Percentiles rank a stretch among this genome's conserved stretches.
phyloP scores from a whole-genome alignment of 2,797 vertebrate genomes.

The Lycodopsis pacificus region DNA sequence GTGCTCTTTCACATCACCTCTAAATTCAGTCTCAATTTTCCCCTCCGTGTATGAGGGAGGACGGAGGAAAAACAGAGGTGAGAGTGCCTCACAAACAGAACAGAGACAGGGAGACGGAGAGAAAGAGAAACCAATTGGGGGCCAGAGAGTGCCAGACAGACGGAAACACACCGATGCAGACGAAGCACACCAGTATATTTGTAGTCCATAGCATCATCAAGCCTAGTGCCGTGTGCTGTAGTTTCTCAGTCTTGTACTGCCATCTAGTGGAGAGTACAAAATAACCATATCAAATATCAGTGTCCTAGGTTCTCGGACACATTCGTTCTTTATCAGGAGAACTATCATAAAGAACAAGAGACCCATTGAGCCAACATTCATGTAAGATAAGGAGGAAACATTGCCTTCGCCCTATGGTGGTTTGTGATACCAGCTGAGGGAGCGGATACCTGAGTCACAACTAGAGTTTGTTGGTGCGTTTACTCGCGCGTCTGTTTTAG shows the following conservation, averaged over 20 bases:
- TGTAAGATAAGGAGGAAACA: background rate
- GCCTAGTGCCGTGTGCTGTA: background rate
- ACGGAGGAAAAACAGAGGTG: background rate
- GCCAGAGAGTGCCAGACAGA: slow-evolving; percentile 4
- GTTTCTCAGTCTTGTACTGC: slow-evolving; percentile 49
- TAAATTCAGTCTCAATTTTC: slow-evolving; percentile 1
- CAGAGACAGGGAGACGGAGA: background rate
- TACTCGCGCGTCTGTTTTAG: too few species aligned
- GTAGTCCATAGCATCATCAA: background rate
- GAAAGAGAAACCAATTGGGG: slow-evolving; percentile 1
- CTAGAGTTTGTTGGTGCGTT: too few species aligned
- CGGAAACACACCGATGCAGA: slow-evolving; percentile 5
- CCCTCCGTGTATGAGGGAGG: background rate
- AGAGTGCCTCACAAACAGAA: background rate
- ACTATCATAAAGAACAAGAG: background rate
- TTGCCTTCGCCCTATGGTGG: too few species aligned
- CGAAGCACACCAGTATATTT: background rate
- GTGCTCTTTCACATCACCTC: slow-evolving; percentile 5
- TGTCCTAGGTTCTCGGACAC: background rate
- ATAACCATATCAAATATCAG: background rate
- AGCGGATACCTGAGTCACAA: too few species aligned
- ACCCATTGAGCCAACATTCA: background rate
- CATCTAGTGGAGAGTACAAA: slow-evolving; percentile 54
- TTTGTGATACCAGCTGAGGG: too few species aligned
- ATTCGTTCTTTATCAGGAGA: background rate